A percentile compares a stretch with the other conserved stretches of the same genome.
Evolutionary conservation across 1,140 invertebrate genomes (phyloP).

Genomic region (Choristoneura fumiferana): DNA sequence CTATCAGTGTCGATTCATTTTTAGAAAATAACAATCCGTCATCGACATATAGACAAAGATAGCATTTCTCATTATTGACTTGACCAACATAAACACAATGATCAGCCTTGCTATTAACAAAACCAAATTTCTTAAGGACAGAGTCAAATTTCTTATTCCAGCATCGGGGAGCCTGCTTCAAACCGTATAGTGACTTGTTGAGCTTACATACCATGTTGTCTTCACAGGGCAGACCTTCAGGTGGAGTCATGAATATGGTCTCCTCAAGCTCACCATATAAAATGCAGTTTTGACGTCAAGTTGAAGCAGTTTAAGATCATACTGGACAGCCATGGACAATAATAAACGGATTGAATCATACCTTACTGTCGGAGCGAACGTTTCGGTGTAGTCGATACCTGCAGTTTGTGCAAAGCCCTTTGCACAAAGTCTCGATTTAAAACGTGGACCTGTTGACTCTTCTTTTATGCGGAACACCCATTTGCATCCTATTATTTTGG

Average conservation of each 20-base stretch:
- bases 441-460: constrained; percentile 31
- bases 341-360: constrained; percentile 44
- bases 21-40: constrained; percentile 58
- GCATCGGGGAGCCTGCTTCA: no score
- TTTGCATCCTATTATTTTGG: constrained; percentile 49
- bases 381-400: constrained; percentile 47
- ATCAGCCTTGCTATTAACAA: no score
- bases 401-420: constrained; percentile 36
- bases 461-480: constrained; percentile 58
- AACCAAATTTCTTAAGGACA: no score
- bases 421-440: constrained; percentile 33
- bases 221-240: constrained; percentile 28
- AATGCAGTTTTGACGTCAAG: constrained; percentile 43
- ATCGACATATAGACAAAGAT: constrained; percentile 72
- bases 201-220: no score
- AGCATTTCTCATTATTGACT: constrained; percentile 34
- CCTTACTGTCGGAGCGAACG: constrained; percentile 31
- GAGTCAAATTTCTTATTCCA: no score
- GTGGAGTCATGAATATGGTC: constrained; percentile 35
- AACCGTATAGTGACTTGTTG: no score
- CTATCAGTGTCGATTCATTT: constrained; percentile 24
- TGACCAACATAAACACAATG: no score
- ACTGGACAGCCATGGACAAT: constrained; percentile 29
- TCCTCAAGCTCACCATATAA: constrained; percentile 37
- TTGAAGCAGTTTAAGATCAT: constrained; percentile 36